A percentile compares a stretch with the other conserved stretches of the same genome.
Evolutionary conservation across 1,140 invertebrate species (phyloP).

Genomic region (Drosophila lowei): DNA sequence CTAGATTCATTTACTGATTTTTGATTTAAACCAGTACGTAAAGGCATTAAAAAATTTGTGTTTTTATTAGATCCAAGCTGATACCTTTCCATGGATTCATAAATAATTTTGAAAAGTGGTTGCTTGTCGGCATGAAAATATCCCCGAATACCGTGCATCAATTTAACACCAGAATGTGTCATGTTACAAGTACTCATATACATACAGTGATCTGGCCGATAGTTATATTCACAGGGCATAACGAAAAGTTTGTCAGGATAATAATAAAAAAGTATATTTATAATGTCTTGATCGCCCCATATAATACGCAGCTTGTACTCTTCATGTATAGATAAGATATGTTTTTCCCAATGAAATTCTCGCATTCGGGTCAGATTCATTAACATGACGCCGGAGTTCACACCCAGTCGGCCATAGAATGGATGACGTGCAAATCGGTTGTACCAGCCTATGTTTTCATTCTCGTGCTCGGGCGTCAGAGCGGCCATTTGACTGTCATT

Average conservation of each 20-base stretch:
- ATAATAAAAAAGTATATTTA: constrained; percentile 97
- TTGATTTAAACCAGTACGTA: constrained; percentile 83
- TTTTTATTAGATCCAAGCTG: constrained; percentile 83
- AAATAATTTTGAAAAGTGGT: constrained; percentile 92
- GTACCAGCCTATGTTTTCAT: constrained; percentile 96
- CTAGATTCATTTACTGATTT: constrained; percentile 83
- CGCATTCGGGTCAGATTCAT: constrained; percentile 98
- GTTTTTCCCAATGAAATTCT: constrained; percentile 91
- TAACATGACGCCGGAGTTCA: constrained; percentile 98
- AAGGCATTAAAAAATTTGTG: constrained; percentile 83
- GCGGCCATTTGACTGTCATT: constrained; percentile 94
- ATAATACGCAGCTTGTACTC: constrained; percentile 94
- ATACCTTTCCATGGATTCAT: constrained; percentile 87
- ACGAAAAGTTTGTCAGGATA: constrained; percentile 93
- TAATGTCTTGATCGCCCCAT: constrained; percentile 99
- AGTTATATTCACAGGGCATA: constrained; percentile 95
- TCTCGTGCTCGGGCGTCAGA: constrained; percentile 94
- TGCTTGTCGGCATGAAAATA: constrained; percentile 94
- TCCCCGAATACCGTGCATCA: constrained; percentile 94
- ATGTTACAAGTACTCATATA: constrained; percentile 95
- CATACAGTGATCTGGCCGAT: constrained; percentile 97
- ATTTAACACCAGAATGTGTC: constrained; percentile 87
- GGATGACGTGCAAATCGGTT: constrained; percentile 97
- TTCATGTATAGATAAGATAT: constrained; percentile 92
- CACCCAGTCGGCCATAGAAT: constrained; percentile 94